Percentiles rank a stretch among this genome's conserved stretches.
These are phyloP conservation scores for Sesia bembeciformis DNA, from an alignment of 2,888 invertebrate genomes.

Conservation along the genomic window DNA sequence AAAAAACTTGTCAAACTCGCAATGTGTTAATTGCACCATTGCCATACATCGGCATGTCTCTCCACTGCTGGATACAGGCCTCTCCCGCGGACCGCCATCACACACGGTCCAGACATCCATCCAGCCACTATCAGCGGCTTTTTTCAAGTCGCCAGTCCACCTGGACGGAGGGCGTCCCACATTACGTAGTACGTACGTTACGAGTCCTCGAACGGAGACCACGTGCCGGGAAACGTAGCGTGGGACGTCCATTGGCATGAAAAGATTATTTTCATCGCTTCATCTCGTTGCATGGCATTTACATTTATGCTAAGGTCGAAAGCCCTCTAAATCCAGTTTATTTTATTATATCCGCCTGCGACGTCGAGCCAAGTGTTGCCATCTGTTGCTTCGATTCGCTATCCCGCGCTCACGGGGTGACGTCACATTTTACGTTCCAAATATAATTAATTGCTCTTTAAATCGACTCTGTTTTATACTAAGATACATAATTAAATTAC, in stretches of 20 bases:
- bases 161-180: too few relatives aligned
- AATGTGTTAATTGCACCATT: too few relatives aligned
- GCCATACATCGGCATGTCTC: neutral
- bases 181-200: too few relatives aligned
- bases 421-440: constrained; percentile 8
- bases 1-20: too few relatives aligned
- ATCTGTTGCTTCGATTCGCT: constrained; percentile 20
- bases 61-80: neutral
- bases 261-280: too few relatives aligned
- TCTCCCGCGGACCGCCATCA: neutral
- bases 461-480: neutral
- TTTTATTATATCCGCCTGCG: neutral
- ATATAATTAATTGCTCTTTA: neutral
- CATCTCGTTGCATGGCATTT: too few relatives aligned
- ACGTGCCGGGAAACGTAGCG: too few relatives aligned
- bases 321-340: neutral
- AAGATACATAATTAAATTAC: neutral
- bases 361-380: constrained; percentile 18
- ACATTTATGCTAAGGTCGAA: neutral
- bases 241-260: too few relatives aligned
- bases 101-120: too few relatives aligned
- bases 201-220: too few relatives aligned
- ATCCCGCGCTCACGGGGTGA: constrained; percentile 4
- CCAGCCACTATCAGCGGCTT: too few relatives aligned
- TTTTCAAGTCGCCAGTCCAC: too few relatives aligned